Percentiles rank a stretch among this genome's conserved stretches.
Evolutionary conservation across 2,113 vertebrate genomes (phyloP).

Genomic region (Noturus placidus): DNA sequence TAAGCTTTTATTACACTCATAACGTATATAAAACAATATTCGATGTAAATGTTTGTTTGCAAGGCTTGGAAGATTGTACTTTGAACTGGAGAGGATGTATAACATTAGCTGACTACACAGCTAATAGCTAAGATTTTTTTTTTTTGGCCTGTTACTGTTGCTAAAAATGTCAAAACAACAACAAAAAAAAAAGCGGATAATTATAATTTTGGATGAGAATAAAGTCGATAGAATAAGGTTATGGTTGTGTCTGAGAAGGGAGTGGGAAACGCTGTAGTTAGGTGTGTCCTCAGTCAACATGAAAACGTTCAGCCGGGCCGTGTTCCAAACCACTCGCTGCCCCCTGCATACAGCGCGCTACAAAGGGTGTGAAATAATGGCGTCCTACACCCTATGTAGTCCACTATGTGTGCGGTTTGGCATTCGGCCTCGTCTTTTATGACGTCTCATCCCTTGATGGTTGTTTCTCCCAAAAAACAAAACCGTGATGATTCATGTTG

Average conservation of each 20-base stretch:
- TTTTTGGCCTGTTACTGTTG: neutral
- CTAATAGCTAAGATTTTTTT: neutral
- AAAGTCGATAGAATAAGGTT: neutral
- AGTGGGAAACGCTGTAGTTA: slow-evolving; percentile 5
- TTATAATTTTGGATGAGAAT: neutral
- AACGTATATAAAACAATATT: neutral
- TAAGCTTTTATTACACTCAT: neutral
- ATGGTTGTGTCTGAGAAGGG: neutral
- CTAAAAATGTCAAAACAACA: neutral
- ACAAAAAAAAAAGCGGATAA: neutral
- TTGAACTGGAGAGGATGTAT: neutral
- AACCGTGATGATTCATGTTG: neutral
- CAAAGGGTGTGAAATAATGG: no score
- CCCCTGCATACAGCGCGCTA: neutral
- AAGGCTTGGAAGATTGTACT: neutral
- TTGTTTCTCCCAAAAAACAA: neutral
- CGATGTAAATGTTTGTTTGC: neutral
- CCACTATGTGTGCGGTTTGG: neutral
- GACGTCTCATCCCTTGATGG: neutral
- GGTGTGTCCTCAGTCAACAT: slow-evolving; percentile 28
- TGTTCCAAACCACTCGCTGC: neutral
- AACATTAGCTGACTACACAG: neutral
- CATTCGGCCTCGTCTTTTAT: neutral
- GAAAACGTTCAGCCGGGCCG: neutral
- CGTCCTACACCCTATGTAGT: neutral